Evolutionary conservation across 92 coral and sea anemone species (phyloP).

Genomic region (Zoanthus sansibaricus): DNA sequence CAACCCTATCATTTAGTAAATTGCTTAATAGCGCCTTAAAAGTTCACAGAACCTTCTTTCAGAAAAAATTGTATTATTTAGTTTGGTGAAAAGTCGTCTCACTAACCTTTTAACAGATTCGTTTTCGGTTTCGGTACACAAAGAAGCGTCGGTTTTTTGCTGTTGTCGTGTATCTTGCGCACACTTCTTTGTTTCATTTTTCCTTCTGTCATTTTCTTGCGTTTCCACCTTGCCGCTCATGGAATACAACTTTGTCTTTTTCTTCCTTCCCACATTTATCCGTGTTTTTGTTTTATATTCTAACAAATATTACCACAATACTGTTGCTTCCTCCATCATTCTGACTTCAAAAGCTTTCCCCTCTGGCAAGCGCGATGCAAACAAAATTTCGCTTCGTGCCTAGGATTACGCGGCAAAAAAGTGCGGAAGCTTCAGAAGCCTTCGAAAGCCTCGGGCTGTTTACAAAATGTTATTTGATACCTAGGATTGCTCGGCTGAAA

Average conservation of each 20-base stretch:
- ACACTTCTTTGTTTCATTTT: conserved; percentile 23
- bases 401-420: not conserved
- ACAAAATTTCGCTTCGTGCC: conserved; percentile 33
- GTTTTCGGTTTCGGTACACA: conserved; percentile 4
- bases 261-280: conserved; percentile 43
- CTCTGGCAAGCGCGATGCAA: conserved; percentile 35
- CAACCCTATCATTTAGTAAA: not conserved
- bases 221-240: conserved; percentile 43
- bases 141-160: conserved; percentile 29
- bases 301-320: conserved; percentile 15
- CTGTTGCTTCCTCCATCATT: conserved; percentile 20
- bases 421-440: not conserved
- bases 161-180: conserved; percentile 7
- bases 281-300: conserved; percentile 9
- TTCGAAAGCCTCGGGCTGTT: not conserved
- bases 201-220: conserved; percentile 42
- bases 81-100: not conserved
- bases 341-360: not conserved
- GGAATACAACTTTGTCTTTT: conserved; percentile 29
- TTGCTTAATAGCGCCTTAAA: not conserved
- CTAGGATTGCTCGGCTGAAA: too few species aligned
- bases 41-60: not conserved
- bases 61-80: not conserved
- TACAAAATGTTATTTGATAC: too few species aligned
- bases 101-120: conserved; percentile 18